Evolutionary conservation across 2,888 invertebrate species (phyloP).

Genomic region (Asteroscopus sphinx): DNA sequence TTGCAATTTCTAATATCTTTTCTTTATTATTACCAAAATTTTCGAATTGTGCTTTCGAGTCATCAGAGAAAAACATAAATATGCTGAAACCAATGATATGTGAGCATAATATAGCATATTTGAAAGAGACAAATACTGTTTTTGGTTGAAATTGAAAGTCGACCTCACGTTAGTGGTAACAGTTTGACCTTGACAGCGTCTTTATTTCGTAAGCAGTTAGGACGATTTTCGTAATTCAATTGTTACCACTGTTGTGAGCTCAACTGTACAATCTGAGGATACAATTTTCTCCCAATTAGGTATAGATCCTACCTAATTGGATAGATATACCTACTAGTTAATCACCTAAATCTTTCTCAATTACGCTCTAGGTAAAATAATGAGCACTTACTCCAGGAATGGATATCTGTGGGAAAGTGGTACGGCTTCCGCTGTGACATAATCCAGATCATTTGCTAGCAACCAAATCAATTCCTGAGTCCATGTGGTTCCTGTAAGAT

Average conservation of each 20-base stretch:
- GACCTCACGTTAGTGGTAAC: too few species aligned
- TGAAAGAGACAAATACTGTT: neutral
- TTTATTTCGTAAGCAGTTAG: too few species aligned
- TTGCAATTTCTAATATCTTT: slow-evolving; percentile 2
- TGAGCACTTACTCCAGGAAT: slow-evolving; percentile 91
- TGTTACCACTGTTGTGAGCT: too few species aligned
- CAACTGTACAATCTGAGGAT: too few species aligned
- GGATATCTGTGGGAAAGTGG: slow-evolving; percentile 90
- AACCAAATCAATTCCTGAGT: slow-evolving; percentile 94
- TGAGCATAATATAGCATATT: neutral
- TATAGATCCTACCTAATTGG: too few species aligned
- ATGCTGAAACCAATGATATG: slow-evolving; percentile 7
- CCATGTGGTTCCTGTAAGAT: slow-evolving; percentile 89
- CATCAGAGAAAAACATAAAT: slow-evolving; percentile 24
- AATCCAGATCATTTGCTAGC: slow-evolving; percentile 91
- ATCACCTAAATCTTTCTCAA: too few species aligned
- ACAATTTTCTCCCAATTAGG: too few species aligned
- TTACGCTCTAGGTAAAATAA: too few species aligned
- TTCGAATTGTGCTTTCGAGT: neutral
- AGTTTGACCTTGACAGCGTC: too few species aligned
- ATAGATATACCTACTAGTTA: too few species aligned
- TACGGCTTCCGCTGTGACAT: slow-evolving; percentile 84
- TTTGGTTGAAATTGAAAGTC: too few species aligned
- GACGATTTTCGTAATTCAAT: too few species aligned
- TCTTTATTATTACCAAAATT: slow-evolving; percentile 3